phyloP scores from a whole-genome alignment of 2,888 invertebrate species.

The Pyralis farinalis region DNA sequence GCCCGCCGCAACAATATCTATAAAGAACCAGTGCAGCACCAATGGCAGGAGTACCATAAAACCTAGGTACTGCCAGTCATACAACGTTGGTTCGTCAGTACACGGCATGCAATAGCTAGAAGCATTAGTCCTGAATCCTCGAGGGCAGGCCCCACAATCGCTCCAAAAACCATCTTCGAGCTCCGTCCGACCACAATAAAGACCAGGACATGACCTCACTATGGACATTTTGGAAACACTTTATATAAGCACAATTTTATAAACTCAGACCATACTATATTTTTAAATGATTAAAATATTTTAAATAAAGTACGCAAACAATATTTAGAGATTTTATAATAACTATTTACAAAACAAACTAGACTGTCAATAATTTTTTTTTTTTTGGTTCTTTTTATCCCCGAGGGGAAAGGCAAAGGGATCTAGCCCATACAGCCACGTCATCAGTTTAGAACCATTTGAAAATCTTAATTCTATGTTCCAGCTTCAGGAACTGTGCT shows the following conservation, averaged over 20 bases:
- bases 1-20: slow-evolving; percentile 89
- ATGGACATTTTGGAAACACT: slow-evolving; percentile 38
- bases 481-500: no score
- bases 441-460: no score
- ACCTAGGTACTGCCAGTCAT: slow-evolving; percentile 96
- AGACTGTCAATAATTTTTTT: no score
- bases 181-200: slow-evolving; percentile 89
- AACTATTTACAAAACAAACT: no score
- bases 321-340: no score
- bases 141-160: slow-evolving; percentile 92
- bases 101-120: slow-evolving; percentile 90
- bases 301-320: no score
- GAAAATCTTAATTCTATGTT: no score
- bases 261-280: no score
- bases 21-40: slow-evolving; percentile 95
- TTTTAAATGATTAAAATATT: neutral
- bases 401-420: no score
- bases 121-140: slow-evolving; percentile 88
- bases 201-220: slow-evolving; percentile 86
- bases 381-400: no score
- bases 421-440: no score
- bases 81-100: slow-evolving; percentile 86
- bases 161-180: slow-evolving; percentile 85
- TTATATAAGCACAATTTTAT: no score
- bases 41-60: slow-evolving; percentile 95